Conservation (phyloP, 2,113 vertebrate species). For the Albula glossodonta region DNA sequence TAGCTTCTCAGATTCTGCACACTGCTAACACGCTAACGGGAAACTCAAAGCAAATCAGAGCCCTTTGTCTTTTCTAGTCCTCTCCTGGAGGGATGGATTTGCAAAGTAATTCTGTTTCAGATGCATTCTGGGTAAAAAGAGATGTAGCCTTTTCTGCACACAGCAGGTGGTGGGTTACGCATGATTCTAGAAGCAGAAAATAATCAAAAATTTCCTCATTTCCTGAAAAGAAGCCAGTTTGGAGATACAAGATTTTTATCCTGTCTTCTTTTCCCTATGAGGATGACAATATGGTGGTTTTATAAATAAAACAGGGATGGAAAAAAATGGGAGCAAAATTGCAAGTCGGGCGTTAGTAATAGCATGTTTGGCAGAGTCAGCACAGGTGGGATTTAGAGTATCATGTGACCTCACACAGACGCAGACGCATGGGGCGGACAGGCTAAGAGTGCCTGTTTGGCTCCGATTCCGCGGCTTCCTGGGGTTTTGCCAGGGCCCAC, state of each 20-base stretch:
- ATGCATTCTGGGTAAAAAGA: neutral
- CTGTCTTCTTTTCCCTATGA: too few species aligned
- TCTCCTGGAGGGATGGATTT: neutral
- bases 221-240: too few species aligned
- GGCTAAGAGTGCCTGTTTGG: neutral
- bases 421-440: neutral
- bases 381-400: neutral
- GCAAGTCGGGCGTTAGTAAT: too few species aligned
- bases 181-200: neutral
- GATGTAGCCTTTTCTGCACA: neutral
- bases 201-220: too few species aligned
- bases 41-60: neutral
- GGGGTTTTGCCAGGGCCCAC: neutral
- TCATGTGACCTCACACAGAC: neutral
- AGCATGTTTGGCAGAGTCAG: too few species aligned
- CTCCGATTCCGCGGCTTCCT: neutral
- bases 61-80: neutral
- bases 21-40: neutral
- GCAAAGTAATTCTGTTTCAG: neutral
- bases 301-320: too few species aligned
- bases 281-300: too few species aligned
- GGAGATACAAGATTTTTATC: too few species aligned
- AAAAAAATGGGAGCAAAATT: too few species aligned
- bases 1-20: neutral
- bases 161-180: neutral